Percentiles rank a stretch among this genome's conserved stretches.
Evolutionary conservation across 2,113 vertebrate species (phyloP).

Genomic region (Mugil cephalus): DNA sequence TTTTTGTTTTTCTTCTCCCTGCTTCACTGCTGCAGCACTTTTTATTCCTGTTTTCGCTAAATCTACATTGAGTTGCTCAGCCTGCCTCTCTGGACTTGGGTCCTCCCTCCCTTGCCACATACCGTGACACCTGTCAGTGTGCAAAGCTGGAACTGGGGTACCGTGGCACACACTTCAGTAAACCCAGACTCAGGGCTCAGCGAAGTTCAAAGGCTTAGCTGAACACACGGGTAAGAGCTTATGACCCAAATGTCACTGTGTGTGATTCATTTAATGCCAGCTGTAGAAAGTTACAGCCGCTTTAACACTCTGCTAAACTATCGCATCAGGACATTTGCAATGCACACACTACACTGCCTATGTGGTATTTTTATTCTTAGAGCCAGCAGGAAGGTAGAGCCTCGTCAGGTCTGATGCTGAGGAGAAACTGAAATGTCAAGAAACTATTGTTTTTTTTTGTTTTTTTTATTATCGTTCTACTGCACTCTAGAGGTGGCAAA

Average conservation of each 20-base stretch:
- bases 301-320: not conserved
- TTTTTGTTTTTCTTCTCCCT: no score
- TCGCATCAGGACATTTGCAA: not conserved
- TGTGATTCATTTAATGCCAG: constrained; percentile 27
- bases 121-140: no score
- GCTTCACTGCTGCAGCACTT: no score
- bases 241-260: constrained; percentile 56
- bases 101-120: no score
- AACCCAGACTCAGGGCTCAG: not conserved
- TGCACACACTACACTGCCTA: not conserved
- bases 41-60: no score
- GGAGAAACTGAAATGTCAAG: no score
- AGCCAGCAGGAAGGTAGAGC: not conserved
- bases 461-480: no score
- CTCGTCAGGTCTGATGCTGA: no score
- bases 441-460: no score
- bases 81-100: no score
- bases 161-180: not conserved
- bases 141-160: constrained; percentile 2
- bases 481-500: not conserved
- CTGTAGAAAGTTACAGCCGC: constrained; percentile 20
- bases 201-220: constrained; percentile 20
- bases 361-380: not conserved
- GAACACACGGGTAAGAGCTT: constrained; percentile 33
- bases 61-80: no score